Percentiles rank a stretch among this genome's conserved stretches.
phyloP scores from a whole-genome alignment of 2,797 vertebrate species.

The Bryconaethiops microstoma region DNA sequence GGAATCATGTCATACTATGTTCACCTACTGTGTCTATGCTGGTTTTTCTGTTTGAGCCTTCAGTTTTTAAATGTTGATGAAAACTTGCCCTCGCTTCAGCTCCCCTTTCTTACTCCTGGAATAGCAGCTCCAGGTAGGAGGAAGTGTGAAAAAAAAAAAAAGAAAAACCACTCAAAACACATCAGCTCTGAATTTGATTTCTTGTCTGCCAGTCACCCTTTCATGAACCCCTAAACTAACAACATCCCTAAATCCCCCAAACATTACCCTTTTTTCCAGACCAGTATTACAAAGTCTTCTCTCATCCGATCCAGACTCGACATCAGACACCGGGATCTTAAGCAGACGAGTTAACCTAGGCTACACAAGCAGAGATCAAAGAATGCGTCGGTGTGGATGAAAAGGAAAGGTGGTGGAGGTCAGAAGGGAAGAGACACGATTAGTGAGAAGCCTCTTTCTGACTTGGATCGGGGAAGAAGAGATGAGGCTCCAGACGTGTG shows the following conservation, averaged over 20 bases:
- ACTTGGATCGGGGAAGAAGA: conserved; percentile 46
- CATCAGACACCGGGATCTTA: conserved; percentile 56
- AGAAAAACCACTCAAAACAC: background rate
- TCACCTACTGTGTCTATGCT: no score
- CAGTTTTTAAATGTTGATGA: background rate
- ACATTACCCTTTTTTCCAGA: conserved; percentile 27
- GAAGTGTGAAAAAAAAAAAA: background rate
- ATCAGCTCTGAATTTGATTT: conserved; percentile 18
- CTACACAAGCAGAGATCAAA: conserved; percentile 46
- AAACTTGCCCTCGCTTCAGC: background rate
- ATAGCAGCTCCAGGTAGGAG: background rate
- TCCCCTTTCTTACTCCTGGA: background rate
- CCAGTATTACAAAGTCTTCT: conserved; percentile 28
- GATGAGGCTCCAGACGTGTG: conserved; percentile 57
- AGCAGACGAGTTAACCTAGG: conserved; percentile 44
- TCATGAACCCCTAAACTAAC: conserved; percentile 20
- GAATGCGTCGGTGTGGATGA: conserved; percentile 37
- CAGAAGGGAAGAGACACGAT: conserved; percentile 50
- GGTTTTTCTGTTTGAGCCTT: background rate
- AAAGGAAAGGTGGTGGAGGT: conserved; percentile 43
- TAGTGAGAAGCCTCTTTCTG: conserved; percentile 61
- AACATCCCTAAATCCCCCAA: conserved; percentile 25
- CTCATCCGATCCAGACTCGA: conserved; percentile 35
- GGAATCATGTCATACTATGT: background rate
- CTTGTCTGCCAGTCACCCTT: conserved; percentile 8